Conservation (phyloP, 2,888 invertebrate genomes). For the Dastarcus helophoroides region DNA sequence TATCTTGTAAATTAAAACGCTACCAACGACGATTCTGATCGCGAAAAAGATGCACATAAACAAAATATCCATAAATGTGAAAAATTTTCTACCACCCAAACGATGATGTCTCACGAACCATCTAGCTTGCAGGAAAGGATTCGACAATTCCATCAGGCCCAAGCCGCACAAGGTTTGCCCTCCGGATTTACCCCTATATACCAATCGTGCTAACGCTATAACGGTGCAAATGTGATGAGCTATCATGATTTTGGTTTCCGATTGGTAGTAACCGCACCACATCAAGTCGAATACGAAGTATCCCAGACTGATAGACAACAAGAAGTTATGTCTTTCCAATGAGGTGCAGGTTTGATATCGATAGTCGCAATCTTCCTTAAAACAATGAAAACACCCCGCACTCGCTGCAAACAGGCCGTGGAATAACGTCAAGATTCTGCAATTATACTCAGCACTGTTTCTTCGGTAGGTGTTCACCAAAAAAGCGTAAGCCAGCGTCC, state of each 20-base stretch:
- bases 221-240: slow-evolving; percentile 44
- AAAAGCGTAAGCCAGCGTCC: no score
- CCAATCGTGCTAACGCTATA: slow-evolving; percentile 40
- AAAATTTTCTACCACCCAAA: slow-evolving; percentile 37
- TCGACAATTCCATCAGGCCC: slow-evolving; percentile 48
- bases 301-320: slow-evolving; percentile 48
- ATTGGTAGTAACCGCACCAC: slow-evolving; percentile 46
- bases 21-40: slow-evolving; percentile 43
- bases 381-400: slow-evolving; percentile 30
- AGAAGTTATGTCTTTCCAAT: slow-evolving; percentile 23
- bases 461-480: no score
- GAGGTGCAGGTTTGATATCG: slow-evolving; percentile 26
- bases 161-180: slow-evolving; percentile 44
- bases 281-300: slow-evolving; percentile 51
- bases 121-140: slow-evolving; percentile 49
- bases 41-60: slow-evolving; percentile 42
- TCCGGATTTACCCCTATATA: slow-evolving; percentile 40
- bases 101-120: slow-evolving; percentile 49
- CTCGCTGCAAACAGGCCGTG: slow-evolving; percentile 27
- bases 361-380: slow-evolving; percentile 26
- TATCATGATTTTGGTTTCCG: slow-evolving; percentile 42
- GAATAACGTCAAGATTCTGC: slow-evolving; percentile 23
- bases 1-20: slow-evolving; percentile 38
- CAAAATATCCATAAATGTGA: slow-evolving; percentile 38
- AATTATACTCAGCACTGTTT: slow-evolving; percentile 28